Evolutionary conservation across 2,797 vertebrate species (phyloP).

Genomic region (Kryptopterus vitreolus): DNA sequence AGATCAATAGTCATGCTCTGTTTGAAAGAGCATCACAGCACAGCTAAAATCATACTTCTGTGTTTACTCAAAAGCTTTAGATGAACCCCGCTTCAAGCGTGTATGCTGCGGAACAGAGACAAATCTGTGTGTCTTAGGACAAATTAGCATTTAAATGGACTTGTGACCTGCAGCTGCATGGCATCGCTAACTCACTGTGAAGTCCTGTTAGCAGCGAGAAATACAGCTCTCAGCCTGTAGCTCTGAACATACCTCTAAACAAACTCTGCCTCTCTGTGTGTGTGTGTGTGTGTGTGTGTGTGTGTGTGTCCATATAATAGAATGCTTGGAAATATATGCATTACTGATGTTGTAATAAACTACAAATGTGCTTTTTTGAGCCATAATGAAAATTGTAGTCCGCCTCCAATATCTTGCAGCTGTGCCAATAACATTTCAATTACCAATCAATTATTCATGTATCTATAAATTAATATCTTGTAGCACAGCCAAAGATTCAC

Average conservation of each 20-base stretch:
- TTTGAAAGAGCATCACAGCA: conserved; percentile 27
- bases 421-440: too few relatives aligned
- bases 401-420: neutral
- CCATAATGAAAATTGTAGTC: neutral
- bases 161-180: conserved; percentile 44
- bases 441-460: too few relatives aligned
- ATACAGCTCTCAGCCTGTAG: conserved; percentile 24
- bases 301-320: neutral
- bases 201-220: conserved; percentile 39
- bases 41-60: conserved; percentile 48
- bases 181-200: conserved; percentile 35
- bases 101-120: conserved; percentile 39
- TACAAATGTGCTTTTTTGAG: neutral
- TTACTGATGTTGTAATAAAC: neutral
- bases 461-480: too few relatives aligned
- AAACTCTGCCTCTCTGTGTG: neutral
- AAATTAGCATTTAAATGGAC: conserved; percentile 58
- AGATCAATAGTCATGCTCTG: conserved; percentile 44
- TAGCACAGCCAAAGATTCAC: too few relatives aligned
- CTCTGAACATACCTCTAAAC: neutral
- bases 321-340: neutral
- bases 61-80: conserved; percentile 50
- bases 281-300: neutral
- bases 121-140: conserved; percentile 43
- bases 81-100: conserved; percentile 39